Evolutionary conservation across 2,113 vertebrate species (phyloP), one percentile per base, ranked within the genome.

Genomic region (Junco hyemalis): DNA sequence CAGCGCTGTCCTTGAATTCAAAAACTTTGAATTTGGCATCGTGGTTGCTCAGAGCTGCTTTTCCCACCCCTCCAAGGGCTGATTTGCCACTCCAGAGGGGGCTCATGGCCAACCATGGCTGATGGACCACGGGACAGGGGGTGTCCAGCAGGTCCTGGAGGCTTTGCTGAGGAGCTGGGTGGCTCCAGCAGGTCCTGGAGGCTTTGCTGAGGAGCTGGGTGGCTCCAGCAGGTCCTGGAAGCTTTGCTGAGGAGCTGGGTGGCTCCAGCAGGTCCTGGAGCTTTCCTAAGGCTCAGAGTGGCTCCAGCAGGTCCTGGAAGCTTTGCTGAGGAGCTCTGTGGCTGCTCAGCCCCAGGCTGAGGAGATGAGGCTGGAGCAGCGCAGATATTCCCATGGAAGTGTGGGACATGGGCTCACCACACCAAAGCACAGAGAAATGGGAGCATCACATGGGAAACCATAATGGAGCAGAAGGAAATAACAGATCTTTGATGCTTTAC

Each of bases 381-480:
- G 40, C 31, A 66, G 70, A 80, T 7, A 48, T 68, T 51, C 73
- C 69, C 42, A 33, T 24, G 68, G 45, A 57, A 7, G 5, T 21
- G n/a, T 6, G 19, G 28, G 26, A 29, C 25, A 14, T 0, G 33
- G 23, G 12, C 29, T 85, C n/a, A 8, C 50, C 48, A 16, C 15
- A 44, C 23, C 45, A 22, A 71, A 66, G 79, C 51, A 11, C 1
- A 1, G 51, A 35, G 50, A 29, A 71, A 51, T 3, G 8, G 63
- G 11, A 44, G n/a, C 31, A 9, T 68, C 73, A 17, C 65, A 5
- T 8, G 66, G 81, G 20, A 56, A 92, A 64, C 59, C 16, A 0
- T 24, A n/a, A 44, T 0, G 0, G 40, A 35, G 81, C 12, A 36
- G 44, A 61, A 47, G 61, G n/a, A 25, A 90, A 31, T 0, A 0